Evolutionary conservation across 2,113 vertebrate genomes (phyloP).

Genomic region (Nansenia antarctica): DNA sequence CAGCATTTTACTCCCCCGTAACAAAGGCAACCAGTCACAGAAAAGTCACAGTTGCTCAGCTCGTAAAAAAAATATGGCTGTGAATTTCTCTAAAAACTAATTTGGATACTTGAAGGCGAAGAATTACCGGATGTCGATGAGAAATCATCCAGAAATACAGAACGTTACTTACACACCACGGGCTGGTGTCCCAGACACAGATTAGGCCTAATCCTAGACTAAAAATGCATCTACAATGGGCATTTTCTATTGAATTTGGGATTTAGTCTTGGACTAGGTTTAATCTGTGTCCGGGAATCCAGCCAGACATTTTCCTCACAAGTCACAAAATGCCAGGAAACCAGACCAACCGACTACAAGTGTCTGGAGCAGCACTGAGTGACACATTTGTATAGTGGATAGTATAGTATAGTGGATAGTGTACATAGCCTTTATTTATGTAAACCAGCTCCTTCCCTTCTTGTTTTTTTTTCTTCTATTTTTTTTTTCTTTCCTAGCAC

Average conservation of each 20-base stretch:
- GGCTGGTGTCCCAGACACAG: neutral
- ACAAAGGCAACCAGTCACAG: slow-evolving; percentile 50
- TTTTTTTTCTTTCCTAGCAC: no score
- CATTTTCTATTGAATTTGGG: neutral
- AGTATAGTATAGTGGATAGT: no score
- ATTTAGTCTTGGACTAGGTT: no score
- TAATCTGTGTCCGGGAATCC: no score
- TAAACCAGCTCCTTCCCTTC: no score
- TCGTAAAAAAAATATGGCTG: slow-evolving; percentile 53
- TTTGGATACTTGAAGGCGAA: slow-evolving; percentile 63
- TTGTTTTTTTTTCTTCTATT: no score
- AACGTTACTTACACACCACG: slow-evolving; percentile 70
- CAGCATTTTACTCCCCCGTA: slow-evolving; percentile 51
- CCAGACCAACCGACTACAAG: no score
- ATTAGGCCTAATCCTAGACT: neutral
- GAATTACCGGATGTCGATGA: slow-evolving; percentile 70
- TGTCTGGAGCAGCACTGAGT: no score
- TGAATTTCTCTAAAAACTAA: slow-evolving; percentile 53
- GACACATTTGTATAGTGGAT: no score
- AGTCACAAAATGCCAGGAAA: no score
- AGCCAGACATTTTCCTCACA: no score
- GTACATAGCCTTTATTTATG: no score
- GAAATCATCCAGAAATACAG: slow-evolving; percentile 61
- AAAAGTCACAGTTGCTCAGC: slow-evolving; percentile 49
- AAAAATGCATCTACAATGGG: neutral